phyloP scores from a whole-genome alignment of 2,888 invertebrate genomes.

The Caenorhabditis sp. region DNA sequence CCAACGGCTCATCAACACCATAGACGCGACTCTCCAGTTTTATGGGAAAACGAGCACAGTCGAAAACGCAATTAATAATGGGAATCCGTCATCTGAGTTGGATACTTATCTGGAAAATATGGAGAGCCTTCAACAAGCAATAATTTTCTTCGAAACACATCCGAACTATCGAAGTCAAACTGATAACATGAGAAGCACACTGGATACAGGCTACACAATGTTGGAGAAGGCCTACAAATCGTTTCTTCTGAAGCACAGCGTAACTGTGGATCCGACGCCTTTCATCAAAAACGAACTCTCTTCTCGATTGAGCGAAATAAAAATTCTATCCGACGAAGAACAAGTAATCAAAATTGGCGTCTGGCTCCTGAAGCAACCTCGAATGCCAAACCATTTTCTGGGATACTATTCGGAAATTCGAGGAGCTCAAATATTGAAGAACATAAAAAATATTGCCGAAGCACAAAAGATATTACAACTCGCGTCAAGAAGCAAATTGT shows the following conservation, averaged over 20 bases:
- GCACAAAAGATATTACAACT: constrained; percentile 54
- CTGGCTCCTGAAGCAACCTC: constrained; percentile 71
- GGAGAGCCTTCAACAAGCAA: constrained; percentile 79
- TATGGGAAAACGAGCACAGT: constrained; percentile 96
- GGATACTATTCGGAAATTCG: constrained; percentile 71
- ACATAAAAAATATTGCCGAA: constrained; percentile 62
- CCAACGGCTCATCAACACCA: constrained; percentile 90
- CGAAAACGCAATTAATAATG: constrained; percentile 85
- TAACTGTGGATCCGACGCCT: constrained; percentile 62
- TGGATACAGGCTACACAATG: constrained; percentile 78
- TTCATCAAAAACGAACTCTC: constrained; percentile 57
- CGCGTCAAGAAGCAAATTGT: constrained; percentile 51
- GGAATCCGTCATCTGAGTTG: constrained; percentile 67
- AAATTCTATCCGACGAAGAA: constrained; percentile 64
- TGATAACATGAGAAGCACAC: constrained; percentile 79
- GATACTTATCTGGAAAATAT: constrained; percentile 79
- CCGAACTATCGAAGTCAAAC: constrained; percentile 73
- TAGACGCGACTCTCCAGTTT: constrained; percentile 95
- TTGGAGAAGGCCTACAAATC: constrained; percentile 80
- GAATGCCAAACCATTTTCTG: constrained; percentile 63
- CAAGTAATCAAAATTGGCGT: constrained; percentile 69
- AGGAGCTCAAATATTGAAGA: constrained; percentile 66
- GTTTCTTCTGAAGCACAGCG: constrained; percentile 70
- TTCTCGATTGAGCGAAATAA: constrained; percentile 61
- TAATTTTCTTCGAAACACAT: constrained; percentile 74